Evolutionary conservation across 37 sponge, comb jelly and placozoan genomes (phyloP), one percentile per base, ranked within the genome.

Genomic region (Axinella damicornis): DNA sequence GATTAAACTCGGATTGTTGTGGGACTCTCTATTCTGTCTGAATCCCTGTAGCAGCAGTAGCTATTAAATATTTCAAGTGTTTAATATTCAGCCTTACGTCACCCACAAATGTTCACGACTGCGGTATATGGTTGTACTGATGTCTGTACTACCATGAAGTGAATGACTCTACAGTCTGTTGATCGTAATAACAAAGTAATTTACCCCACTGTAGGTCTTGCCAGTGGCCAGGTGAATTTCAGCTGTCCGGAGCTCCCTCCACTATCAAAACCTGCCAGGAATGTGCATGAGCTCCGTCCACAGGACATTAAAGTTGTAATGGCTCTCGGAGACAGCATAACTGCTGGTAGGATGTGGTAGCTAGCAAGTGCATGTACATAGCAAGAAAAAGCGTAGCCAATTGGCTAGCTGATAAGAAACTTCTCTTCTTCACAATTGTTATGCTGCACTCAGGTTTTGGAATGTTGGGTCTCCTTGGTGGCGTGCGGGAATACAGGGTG

Each of bases 291-390:
- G 57, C 85, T 94, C 75, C 80, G 69, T 73, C 95, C 95, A 22
- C 95, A 94, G 66, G 91, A 94, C 78, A 90, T 94, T 25, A 90
- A 91, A 57, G 95, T 94, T 18, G 89, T 94, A 14, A 94, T 94
- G 95, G 85, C 91, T 6, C 39, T 94, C 22, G 95, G 95, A 38
- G 95, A 94, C 92, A 94, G 95, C 63, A 77, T 94, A 18, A 94
- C 95, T 62, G 95, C 95, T 59, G 95, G 95, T 91, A 83, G 16
- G 37, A 38, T 11, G 5, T 4, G 9, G 46, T 9, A 9, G 46
- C 46, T 12, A 46, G 9, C 9, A 9, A 46, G n/a, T 46, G 46
- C 46, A 46, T 46, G 4, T 12, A 46, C 46, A n/a, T n/a, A 12
- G 46, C 9, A 46, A 9, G 4, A 12, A 46, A 12, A 46, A 46